Evolutionary conservation across 2,888 invertebrate species (phyloP), one percentile per base, ranked within the genome.

Genomic region (Drepanosiphum platanoidis): DNA sequence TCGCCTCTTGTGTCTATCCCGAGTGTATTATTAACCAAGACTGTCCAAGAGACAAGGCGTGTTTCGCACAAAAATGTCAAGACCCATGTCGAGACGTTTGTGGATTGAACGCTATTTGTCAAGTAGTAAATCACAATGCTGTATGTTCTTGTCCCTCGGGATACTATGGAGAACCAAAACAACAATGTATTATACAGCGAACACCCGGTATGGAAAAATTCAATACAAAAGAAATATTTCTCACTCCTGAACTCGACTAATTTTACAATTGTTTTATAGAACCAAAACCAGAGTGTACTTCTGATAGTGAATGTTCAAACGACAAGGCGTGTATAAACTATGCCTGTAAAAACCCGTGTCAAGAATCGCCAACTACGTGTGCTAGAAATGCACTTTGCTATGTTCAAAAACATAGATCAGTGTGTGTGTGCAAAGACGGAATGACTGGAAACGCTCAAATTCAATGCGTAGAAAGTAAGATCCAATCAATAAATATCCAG

Each of bases 1-100:
- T 92, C 5, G 94, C 95, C 0, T 92, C 92, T 80, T 96, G 96
- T 88, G 92, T 92, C 83, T 96, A 95, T 90, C 96, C 96, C 0
- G 97, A 96, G 90, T 97, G 97, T 89, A 91, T 96, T 4, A 93
- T 95, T 82, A 96, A 96, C 89, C 94, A 94, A n/a, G 96, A 97
- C 88, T 97, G 97, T 90, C 92, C 95, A 0, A 92, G 94, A 86
- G 93, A 95, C 87, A 93, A 94, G 88, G 94, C 95, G 1, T 97
- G 96, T 89, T 94, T 94, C 88, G 93, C 93, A 64, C 95, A 95
- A 87, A 94, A 94, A 89, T 97, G 97, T 89, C 92, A 93, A 86
- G 95, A 97, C 90, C 96, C 96, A 64, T 95, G 96, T 89, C 91
- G 93, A 83, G 94, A 94, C 87, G 93, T 95, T 22, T 97, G 96